Percentiles rank a stretch among this genome's conserved stretches.
Conservation (phyloP, 2,113 vertebrate genomes). For the Eublepharis macularius region DNA sequence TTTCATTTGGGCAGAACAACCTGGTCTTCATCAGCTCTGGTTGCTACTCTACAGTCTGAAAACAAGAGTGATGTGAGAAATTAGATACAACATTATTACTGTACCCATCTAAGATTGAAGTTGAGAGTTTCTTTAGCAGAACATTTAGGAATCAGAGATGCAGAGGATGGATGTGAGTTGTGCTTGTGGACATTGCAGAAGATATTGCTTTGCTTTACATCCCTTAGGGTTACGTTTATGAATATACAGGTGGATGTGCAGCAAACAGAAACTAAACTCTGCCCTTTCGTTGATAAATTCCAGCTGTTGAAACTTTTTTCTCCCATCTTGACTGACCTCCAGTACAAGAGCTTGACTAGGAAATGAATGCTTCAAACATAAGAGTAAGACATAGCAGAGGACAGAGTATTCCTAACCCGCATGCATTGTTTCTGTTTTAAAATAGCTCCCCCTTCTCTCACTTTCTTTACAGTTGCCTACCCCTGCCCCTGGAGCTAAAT, state of each 20-base stretch:
- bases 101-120: not conserved
- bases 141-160: not conserved
- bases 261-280: too few species aligned
- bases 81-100: not conserved
- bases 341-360: too few species aligned
- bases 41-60: not conserved
- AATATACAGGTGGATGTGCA: not conserved
- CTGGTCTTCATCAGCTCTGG: not conserved
- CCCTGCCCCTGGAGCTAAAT: too few species aligned
- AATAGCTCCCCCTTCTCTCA: too few species aligned
- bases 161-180: not conserved
- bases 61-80: not conserved
- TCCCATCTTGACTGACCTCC: too few species aligned
- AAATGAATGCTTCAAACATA: too few species aligned
- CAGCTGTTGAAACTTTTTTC: too few species aligned
- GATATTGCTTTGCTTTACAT: not conserved
- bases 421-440: too few species aligned
- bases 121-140: not conserved
- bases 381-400: too few species aligned
- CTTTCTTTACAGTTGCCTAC: too few species aligned
- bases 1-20: not conserved
- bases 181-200: not conserved
- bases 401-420: too few species aligned
- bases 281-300: too few species aligned
- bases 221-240: not conserved